Conservation (phyloP, 2,797 vertebrate genomes). For the Platyrinchus mystaceus region DNA sequence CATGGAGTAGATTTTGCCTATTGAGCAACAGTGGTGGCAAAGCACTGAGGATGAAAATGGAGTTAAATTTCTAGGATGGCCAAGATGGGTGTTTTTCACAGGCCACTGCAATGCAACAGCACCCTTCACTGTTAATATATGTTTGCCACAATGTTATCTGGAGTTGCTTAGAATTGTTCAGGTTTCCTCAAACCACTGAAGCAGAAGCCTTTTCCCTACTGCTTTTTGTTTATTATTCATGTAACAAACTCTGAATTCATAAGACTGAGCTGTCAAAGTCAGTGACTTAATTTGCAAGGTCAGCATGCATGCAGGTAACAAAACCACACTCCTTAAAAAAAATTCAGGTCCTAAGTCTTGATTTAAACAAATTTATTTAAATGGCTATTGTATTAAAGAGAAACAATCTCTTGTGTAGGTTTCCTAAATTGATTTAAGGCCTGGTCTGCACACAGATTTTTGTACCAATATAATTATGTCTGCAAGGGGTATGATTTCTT, state of each 20-base stretch:
- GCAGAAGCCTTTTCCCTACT: not conserved
- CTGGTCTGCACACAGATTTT: not conserved
- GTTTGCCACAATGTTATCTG: not conserved
- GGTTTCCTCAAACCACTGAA: not conserved
- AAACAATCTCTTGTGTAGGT: not conserved
- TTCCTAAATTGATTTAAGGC: not conserved
- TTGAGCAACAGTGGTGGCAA: not conserved
- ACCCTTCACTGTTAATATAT: not conserved
- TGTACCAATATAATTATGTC: not conserved
- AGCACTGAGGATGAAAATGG: not conserved
- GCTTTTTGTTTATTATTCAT: not conserved
- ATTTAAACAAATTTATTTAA: constrained; percentile 19
- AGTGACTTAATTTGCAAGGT: not conserved
- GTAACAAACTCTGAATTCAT: not conserved
- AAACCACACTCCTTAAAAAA: not conserved
- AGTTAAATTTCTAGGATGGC: not conserved
- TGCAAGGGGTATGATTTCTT: not conserved
- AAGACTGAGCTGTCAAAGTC: not conserved
- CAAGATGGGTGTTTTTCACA: not conserved
- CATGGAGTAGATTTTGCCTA: not conserved
- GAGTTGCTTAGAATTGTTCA: not conserved
- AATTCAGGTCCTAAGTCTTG: not conserved
- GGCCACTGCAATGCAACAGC: not conserved
- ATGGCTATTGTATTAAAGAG: not conserved
- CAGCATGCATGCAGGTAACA: not conserved